Percentiles rank a stretch among this genome's conserved stretches.
Evolutionary conservation across 1,140 invertebrate genomes (phyloP).

Genomic region (Argopecten irradians): DNA sequence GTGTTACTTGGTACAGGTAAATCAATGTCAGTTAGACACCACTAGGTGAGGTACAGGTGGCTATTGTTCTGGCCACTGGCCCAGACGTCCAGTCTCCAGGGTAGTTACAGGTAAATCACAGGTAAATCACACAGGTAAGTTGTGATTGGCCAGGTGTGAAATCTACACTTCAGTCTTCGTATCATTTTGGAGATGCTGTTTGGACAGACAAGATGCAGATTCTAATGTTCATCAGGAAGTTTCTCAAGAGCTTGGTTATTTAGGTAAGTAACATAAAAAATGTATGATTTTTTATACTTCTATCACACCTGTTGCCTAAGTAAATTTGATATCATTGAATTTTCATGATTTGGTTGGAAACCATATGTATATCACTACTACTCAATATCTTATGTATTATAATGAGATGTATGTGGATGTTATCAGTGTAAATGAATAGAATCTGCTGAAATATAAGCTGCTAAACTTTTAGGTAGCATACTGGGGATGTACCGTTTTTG

Average conservation of each 20-base stretch:
- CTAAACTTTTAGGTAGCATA: no score
- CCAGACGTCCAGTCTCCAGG: not conserved
- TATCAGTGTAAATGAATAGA: no score
- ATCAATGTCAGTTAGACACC: not conserved
- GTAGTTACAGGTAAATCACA: not conserved
- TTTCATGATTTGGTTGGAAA: no score
- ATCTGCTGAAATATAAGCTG: no score
- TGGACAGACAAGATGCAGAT: not conserved
- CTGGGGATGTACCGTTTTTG: no score
- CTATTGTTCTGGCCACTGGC: not conserved
- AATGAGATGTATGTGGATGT: no score
- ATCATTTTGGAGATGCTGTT: not conserved
- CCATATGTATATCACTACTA: no score
- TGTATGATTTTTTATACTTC: not conserved
- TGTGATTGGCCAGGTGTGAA: slow-evolving; percentile 2
- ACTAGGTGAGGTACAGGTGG: not conserved
- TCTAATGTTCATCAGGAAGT: not conserved
- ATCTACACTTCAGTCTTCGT: not conserved
- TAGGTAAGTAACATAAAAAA: not conserved
- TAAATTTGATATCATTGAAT: no score
- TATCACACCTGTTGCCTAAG: not conserved
- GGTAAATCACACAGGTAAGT: slow-evolving; percentile 1
- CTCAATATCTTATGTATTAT: no score
- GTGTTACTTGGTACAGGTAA: not conserved
- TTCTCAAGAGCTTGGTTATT: not conserved